Base-by-base conservation (phyloP, 1,140 invertebrate species). In the Belonocnema kinseyi region DNA sequence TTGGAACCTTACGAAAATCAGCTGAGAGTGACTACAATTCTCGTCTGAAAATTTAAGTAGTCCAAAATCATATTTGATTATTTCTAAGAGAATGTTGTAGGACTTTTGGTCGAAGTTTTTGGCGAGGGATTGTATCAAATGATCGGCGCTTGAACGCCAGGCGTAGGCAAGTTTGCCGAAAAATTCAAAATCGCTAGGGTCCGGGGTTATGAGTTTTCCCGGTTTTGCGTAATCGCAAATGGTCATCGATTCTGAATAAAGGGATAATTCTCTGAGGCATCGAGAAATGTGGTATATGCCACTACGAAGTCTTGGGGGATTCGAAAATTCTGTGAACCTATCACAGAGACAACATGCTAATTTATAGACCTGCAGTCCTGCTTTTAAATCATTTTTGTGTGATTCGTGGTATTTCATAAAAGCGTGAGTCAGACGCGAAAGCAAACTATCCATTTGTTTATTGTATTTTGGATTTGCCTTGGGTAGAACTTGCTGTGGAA, bases 211-310 rank as follows among this genome's bases (percentile, higher is more conserved):
- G 16, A 76, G 19, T 33, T 73, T 71, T 3, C 50, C 17, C 14
- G 78, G 75, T 11, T 76, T 14, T 3, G 79, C 10, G 40, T 77
- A 76, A 33, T 77, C 66, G 46, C 70, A 76, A 11, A 83, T 72
- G 71, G 71, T 40, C 70, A 79, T 80, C 0, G 80, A 82, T 74
- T 83, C 73, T 8, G 56, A 19, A 61, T 79, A 83, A 1, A 85
- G 53, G 50, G 53, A 11, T 56, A 77, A 77, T 0, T 74, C 71
- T 8, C 80, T 16, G 11, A 83, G 33, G 21, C 71, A 75, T 21
- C 58, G 51, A 5, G 61, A 51, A 54, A 83, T 80, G 51, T 83
- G 77, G 54, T 80, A 83, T 5, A 81, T 58, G 16, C 77, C 75
- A 12, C 77, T 26, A 14, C 73, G 76, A 51, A 79, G 74, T 50